phyloP scores from a whole-genome alignment of 2,888 invertebrate species.

The Notodonta ziczac region DNA sequence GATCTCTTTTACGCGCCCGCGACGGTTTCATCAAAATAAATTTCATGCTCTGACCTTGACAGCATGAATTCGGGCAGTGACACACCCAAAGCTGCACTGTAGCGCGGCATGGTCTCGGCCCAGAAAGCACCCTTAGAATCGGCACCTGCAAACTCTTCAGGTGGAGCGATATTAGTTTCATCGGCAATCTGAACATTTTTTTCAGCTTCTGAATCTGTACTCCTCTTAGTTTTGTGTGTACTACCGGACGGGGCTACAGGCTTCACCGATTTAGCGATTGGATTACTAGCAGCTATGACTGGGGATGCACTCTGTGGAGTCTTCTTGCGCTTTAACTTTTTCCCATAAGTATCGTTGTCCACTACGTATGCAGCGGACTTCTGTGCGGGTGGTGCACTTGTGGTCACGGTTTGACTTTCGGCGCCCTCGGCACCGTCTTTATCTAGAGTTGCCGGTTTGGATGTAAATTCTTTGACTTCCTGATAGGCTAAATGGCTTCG shows the following conservation, averaged over 20 bases:
- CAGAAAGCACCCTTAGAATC: slow-evolving; percentile 86
- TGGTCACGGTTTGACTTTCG: slow-evolving; percentile 71
- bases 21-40: slow-evolving; percentile 86
- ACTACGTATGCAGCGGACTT: slow-evolving; percentile 74
- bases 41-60: slow-evolving; percentile 87
- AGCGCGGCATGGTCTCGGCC: slow-evolving; percentile 87
- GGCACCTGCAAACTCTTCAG: slow-evolving; percentile 81
- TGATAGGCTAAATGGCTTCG: slow-evolving; percentile 87
- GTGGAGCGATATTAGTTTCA: slow-evolving; percentile 70
- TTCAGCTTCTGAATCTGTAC: slow-evolving; percentile 63
- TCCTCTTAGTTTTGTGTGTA: slow-evolving; percentile 63
- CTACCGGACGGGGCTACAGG: slow-evolving; percentile 31
- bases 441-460: slow-evolving; percentile 70
- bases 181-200: slow-evolving; percentile 61
- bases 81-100: slow-evolving; percentile 86
- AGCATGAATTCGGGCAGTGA: slow-evolving; percentile 89
- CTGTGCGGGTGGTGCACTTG: slow-evolving; percentile 60
- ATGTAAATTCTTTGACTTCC: slow-evolving; percentile 86
- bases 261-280: slow-evolving; percentile 46
- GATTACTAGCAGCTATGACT: slow-evolving; percentile 53
- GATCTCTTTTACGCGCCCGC: slow-evolving; percentile 69
- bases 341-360: slow-evolving; percentile 64
- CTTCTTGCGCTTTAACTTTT: slow-evolving; percentile 75
- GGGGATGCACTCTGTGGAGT: slow-evolving; percentile 51
- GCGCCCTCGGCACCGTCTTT: slow-evolving; percentile 62